Evolutionary conservation across 2,113 vertebrate genomes (phyloP), one percentile per base, ranked within the genome.

Genomic region (Eonycteris spelaea): DNA sequence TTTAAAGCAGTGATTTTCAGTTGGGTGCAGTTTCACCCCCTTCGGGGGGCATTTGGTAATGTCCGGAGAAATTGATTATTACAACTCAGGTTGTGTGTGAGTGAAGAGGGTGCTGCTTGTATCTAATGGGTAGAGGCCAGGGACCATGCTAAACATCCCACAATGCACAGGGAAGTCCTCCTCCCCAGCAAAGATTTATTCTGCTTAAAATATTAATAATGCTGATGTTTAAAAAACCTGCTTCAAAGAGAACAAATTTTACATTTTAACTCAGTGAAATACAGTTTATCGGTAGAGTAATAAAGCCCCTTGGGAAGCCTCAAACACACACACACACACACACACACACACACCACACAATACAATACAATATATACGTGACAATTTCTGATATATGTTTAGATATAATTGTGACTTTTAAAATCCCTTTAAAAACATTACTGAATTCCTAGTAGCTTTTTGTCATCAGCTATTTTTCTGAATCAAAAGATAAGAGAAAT

Each of bases 401-500:
- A 78, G 68, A 78, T 2, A 38, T 40, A 55, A 40, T 10, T 78
- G 12, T 90, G 70, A 87, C 26, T 87, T 95, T 75, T 95, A 68
- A 84, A 93, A 74, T 53, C 40, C n/a, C 53, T 77, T 90, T 67
- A 55, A 74, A 83, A 79, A 82, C 7, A 33, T 68, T 55, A 8
- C 57, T 84, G 57, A 74, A 57, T 94, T 65, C 16, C 22, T 57
- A 30, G n/a, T 70, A 59, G 18, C 83, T 90, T 75, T 75, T 86
- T 33, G 21, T 78, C 55, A 67, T 45, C 40, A 61, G 57, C 19
- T 86, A 22, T 85, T 88, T 92, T 94, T 65, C 67, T 71, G 40
- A 89, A 51, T 71, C 87, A 92, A 86, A 93, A 70, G 35, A 63
- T 43, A 53, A 74, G 43, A 84, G n/a, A 79, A 94, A 94, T 88